Evolutionary conservation across 2,797 vertebrate species (phyloP), one percentile per base, ranked within the genome.

Genomic region (Geotria australis): DNA sequence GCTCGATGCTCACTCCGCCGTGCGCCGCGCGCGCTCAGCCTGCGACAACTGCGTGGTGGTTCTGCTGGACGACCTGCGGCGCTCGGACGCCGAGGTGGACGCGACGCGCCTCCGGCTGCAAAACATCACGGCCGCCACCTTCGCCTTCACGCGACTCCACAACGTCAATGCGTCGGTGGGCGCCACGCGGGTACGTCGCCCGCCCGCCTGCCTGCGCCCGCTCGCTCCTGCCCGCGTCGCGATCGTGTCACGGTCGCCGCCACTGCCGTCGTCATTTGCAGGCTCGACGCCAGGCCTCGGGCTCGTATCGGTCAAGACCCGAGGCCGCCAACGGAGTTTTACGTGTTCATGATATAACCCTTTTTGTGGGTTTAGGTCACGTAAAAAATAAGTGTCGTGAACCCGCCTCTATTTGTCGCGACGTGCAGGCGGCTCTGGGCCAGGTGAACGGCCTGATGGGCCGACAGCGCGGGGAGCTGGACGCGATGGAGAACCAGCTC

Each of bases 21-120:
- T n/a, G 47, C 49, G n/a, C 59, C 45, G 10, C 58, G 58, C 56
- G 64, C 70, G 11, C 9, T 59, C 72, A 98, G 91, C 64, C 53
- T 98, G 91, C 38, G 86, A 91, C 72, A 82, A 78, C 68, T 98
- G 91, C 3, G 85, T 96, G 58, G 59, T 78, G 12, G 73, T 80
- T 48, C 70, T 98, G 59, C 62, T 98, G 72, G 76, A 81, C 9
- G 82, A 89, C 62, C 73, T 96, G 63, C 75, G 83, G 48, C 67
- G 47, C 56, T 67, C 80, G 1, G 65, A 70, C 4, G 13, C 46
- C 4, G 60, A 74, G 62, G 73, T 85, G 58, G 66, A 63, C 0
- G 64, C 69, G 2, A 72, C 79, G 6, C 65, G 53, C 0, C 7
- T 55, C 58, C 85, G 79, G 68, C 65, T 93, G 63, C 69, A n/a